Conservation (phyloP, 2,888 invertebrate genomes). For the Polylopha cassiicola region DNA sequence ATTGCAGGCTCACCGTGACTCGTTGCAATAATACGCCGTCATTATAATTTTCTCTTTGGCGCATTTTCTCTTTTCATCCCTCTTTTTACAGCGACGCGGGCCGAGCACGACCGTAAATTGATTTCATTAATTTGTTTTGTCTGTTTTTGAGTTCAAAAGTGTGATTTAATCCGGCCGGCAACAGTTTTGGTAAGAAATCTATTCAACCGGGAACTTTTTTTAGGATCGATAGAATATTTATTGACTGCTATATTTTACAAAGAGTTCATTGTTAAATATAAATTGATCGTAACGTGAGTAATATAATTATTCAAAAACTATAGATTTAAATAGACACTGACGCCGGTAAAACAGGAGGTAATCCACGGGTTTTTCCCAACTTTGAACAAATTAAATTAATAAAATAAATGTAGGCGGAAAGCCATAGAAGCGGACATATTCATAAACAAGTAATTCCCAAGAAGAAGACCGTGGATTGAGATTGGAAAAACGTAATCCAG, state of each 20-base stretch:
- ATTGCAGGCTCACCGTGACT: constrained; percentile 47
- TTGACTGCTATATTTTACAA: no score
- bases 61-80: constrained; percentile 40
- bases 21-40: constrained; percentile 31
- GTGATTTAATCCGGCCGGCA: constrained; percentile 11
- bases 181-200: constrained; percentile 4
- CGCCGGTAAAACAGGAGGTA: no score
- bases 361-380: no score
- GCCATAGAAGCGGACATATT: no score
- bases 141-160: constrained; percentile 26
- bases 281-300: no score
- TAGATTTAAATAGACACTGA: no score
- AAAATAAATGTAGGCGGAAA: no score
- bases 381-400: no score
- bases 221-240: no score
- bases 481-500: constrained; percentile 13
- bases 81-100: constrained; percentile 38
- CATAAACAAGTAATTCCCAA: constrained; percentile 1
- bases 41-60: constrained; percentile 43
- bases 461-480: constrained; percentile 2
- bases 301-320: no score
- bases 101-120: constrained; percentile 41
- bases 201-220: no score
- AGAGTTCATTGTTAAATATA: no score
- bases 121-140: constrained; percentile 50